Evolutionary conservation across 2,888 invertebrate genomes (phyloP).

Genomic region (Ceriagrion tenellum): DNA sequence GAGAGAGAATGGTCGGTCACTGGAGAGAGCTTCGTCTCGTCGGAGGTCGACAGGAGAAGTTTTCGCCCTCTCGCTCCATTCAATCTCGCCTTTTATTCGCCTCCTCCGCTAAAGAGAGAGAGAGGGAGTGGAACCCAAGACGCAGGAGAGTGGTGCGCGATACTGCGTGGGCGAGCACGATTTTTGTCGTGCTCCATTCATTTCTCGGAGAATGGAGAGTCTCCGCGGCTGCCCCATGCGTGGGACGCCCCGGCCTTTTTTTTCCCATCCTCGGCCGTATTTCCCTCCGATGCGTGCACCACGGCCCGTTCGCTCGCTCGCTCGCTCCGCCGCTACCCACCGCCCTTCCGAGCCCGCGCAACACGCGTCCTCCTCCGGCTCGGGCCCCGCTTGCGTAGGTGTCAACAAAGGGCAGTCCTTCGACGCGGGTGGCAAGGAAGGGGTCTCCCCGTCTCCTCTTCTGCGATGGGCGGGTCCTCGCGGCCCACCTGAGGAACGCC

Average conservation of each 20-base stretch:
- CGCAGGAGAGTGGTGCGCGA: background rate
- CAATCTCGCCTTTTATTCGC: constrained; percentile 31
- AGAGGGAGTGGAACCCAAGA: constrained; percentile 28
- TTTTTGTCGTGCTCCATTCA: constrained; percentile 39
- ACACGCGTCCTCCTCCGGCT: background rate
- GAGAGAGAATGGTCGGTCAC: background rate
- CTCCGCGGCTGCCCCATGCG: background rate
- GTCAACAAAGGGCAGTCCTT: constrained; percentile 65
- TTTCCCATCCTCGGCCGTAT: background rate
- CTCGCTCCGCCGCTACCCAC: background rate
- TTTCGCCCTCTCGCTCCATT: background rate
- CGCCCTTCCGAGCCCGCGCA: background rate
- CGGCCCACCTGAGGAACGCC: constrained; percentile 49
- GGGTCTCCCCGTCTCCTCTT: background rate
- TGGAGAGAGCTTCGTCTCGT: background rate
- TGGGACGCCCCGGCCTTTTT: background rate
- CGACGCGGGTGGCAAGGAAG: constrained; percentile 63
- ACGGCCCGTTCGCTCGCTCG: background rate
- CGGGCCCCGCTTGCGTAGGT: constrained; percentile 22
- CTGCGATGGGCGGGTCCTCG: constrained; percentile 17
- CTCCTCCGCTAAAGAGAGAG: no score
- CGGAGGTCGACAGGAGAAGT: background rate
- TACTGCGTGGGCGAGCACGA: constrained; percentile 27
- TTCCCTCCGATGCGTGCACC: constrained; percentile 35
- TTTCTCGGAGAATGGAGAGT: background rate